Base-by-base conservation (phyloP, 1,140 invertebrate genomes). In the Drosophila ercepeae region DNA sequence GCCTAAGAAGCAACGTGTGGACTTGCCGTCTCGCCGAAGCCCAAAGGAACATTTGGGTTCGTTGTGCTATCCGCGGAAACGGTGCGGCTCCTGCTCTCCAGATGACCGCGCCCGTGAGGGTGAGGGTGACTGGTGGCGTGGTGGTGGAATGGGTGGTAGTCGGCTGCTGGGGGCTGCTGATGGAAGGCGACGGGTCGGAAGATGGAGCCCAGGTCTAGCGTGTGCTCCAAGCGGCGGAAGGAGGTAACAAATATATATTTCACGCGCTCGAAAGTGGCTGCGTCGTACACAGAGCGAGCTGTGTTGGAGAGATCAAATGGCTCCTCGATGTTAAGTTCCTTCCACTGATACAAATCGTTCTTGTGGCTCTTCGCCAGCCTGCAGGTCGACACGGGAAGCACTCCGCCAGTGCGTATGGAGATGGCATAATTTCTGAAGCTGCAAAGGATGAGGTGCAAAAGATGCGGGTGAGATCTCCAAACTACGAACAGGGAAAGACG, bases 281-380 rank as follows among this genome's bases (percentile, higher is more conserved):
- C 92, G 92, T 99, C 97, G 91, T 97, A 98, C 1, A 99, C 97
- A 0, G 97, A 97, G 48, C 97, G 94, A 6, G 98, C 98, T n/a
- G 98, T 98, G 91, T 99, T 99, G 1, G 96, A 97, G 9, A 96
- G 92, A 92, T 98, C 97, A 91, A 99, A 99, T 5, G 98, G 98
- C 91, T 99, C 98, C 94, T 98, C 97, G 55, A 99, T 97, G 84
- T 97, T 98, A 9, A 99, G 93, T 91, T 95, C 96, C 88, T 97
- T 98, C 98, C 98, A 99, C 89, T 98, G 96, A 79, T 95, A 93
- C 16, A 94, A 94, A 90, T 95, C 95, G 91, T 96, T 97, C 88
- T 96, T 96, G 25, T 92, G 92, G 11, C 94, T 93, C 72, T 93
- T 93, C 42, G 92, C 93, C 77, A 93, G 82, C 74, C 95, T 92